A percentile compares a stretch with the other conserved stretches of the same genome.
Conservation (phyloP, 2,888 invertebrate species). For the Tetropium fuscum region DNA sequence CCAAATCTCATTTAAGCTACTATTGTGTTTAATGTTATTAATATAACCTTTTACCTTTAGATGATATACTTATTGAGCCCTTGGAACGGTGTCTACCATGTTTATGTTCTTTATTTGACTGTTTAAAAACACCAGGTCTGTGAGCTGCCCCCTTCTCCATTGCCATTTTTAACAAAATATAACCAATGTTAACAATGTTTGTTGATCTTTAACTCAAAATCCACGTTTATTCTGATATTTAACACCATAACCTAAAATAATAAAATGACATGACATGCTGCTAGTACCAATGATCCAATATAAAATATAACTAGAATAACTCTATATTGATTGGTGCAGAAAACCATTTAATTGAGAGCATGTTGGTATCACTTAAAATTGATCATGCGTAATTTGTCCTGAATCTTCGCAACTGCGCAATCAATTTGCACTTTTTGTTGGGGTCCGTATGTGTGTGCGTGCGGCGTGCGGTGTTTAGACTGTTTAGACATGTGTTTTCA, state of each 20-base stretch:
- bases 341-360: too few relatives aligned
- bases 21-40: too few relatives aligned
- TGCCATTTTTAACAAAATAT: constrained; percentile 34
- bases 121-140: constrained; percentile 89
- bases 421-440: background rate
- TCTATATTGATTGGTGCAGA: too few relatives aligned
- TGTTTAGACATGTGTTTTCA: background rate
- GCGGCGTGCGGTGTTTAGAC: background rate
- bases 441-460: background rate
- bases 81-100: constrained; percentile 93
- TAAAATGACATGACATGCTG: too few relatives aligned
- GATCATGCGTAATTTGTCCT: background rate
- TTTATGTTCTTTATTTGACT: constrained; percentile 94
- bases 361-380: background rate
- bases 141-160: constrained; percentile 69
- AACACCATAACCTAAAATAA: too few relatives aligned
- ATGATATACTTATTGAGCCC: constrained; percentile 80
- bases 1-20: too few relatives aligned
- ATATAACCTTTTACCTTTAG: constrained; percentile 87
- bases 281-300: too few relatives aligned
- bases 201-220: too few relatives aligned
- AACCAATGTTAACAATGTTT: background rate
- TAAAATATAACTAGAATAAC: too few relatives aligned
- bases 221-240: too few relatives aligned
- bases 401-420: background rate